Conservation (phyloP, 2,113 vertebrate genomes). For the Peromyscus leucopus region DNA sequence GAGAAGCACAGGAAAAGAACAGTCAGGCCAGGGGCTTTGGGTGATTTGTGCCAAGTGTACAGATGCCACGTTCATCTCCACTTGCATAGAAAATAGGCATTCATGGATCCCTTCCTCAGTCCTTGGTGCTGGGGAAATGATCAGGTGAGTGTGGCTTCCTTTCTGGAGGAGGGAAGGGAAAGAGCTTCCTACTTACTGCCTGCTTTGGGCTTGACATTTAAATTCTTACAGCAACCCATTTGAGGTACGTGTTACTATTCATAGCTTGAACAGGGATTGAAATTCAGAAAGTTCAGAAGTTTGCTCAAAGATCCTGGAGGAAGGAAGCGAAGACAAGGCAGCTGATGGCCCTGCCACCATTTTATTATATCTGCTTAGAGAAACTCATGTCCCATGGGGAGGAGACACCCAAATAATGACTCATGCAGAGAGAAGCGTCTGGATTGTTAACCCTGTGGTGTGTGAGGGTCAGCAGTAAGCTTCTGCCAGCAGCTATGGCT, state of each 20-base stretch:
- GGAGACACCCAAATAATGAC: neutral
- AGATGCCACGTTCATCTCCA: neutral
- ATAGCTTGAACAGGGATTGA: neutral
- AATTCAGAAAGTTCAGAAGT: neutral
- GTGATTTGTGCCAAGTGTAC: neutral
- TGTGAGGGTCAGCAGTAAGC: fast-evolving
- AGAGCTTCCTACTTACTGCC: neutral
- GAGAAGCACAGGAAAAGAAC: constrained; percentile 1
- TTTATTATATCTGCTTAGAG: neutral
- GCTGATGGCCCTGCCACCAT: neutral
- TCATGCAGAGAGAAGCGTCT: neutral
- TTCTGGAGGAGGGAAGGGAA: neutral
- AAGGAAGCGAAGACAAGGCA: neutral
- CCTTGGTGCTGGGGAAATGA: neutral
- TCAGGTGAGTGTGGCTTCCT: neutral
- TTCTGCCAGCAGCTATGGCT: neutral
- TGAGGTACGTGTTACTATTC: neutral
- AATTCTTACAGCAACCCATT: neutral
- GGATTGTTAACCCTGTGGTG: neutral
- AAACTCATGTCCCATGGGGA: neutral
- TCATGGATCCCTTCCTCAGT: neutral
- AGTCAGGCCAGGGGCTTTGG: neutral
- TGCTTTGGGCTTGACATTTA: neutral
- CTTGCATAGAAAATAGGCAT: neutral
- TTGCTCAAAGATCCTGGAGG: neutral